Conservation (phyloP, 2,113 vertebrate genomes). For the Alexandromys fortis region DNA sequence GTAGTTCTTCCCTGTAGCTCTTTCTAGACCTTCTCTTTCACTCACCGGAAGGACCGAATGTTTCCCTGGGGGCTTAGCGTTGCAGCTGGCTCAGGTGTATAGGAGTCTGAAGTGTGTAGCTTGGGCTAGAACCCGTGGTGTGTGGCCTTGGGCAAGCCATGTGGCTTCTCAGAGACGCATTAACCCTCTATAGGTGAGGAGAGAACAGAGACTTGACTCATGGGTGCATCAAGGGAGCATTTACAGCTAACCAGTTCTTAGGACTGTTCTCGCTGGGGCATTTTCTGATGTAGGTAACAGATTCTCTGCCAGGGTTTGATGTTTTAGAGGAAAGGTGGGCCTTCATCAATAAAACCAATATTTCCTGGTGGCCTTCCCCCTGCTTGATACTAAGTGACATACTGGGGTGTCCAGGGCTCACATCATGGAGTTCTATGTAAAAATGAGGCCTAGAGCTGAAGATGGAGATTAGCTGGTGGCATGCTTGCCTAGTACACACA, state of each 20-base stretch:
- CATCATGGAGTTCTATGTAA: no score
- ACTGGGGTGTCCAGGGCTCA: not conserved
- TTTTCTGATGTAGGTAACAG: not conserved
- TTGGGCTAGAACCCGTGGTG: not conserved
- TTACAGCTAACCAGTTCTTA: not conserved
- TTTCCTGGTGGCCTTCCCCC: no score
- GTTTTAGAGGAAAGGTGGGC: not conserved
- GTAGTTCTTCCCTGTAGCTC: not conserved
- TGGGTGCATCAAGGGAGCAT: not conserved
- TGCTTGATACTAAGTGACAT: not conserved
- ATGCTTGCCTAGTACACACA: not conserved
- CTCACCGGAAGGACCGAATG: not conserved
- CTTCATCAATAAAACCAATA: not conserved
- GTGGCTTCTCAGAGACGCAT: not conserved
- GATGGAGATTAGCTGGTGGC: no score
- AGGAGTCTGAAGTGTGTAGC: not conserved
- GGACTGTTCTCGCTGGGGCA: no score
- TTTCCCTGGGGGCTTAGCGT: not conserved
- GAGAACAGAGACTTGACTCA: not conserved
- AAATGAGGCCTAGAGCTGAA: not conserved
- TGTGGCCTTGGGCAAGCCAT: conserved; percentile 15
- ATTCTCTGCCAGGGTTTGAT: not conserved
- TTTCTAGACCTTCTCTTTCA: not conserved
- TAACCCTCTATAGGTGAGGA: not conserved
- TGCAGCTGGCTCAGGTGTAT: not conserved